These are phyloP conservation scores for Poeciliopsis presidionis DNA, from an alignment of 2,797 vertebrate genomes.

Conservation along the genomic window DNA sequence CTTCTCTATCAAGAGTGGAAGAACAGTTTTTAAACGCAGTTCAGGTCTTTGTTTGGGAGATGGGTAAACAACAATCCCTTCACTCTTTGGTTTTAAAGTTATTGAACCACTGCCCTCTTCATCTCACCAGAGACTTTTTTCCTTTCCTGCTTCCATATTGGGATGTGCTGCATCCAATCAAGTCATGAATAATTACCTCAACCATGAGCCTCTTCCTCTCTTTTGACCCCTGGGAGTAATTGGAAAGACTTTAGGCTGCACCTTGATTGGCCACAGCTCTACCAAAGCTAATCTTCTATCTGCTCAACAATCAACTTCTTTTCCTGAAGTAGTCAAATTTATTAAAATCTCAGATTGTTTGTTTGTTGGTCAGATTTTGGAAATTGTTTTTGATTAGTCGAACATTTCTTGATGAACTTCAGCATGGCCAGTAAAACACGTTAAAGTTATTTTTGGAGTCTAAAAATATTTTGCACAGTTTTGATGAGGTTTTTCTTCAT, in stretches of 20 bases:
- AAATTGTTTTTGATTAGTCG: neutral
- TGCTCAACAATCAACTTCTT: constrained; percentile 19
- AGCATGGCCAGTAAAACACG: neutral
- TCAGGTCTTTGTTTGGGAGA: constrained; percentile 51
- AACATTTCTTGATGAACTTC: neutral
- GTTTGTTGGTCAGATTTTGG: neutral
- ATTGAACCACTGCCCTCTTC: constrained; percentile 50
- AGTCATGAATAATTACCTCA: constrained; percentile 68
- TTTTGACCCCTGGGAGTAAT: constrained; percentile 44
- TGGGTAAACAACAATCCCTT: constrained; percentile 55
- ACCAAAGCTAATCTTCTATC: constrained; percentile 60
- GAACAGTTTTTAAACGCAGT: constrained; percentile 48
- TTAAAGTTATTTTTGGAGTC: neutral
- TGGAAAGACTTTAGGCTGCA: constrained; percentile 45
- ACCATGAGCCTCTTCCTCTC: constrained; percentile 52
- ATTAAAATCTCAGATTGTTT: neutral
- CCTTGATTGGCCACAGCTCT: constrained; percentile 69
- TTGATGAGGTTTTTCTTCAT: neutral
- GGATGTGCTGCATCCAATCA: constrained; percentile 59
- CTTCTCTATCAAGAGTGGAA: constrained; percentile 15
- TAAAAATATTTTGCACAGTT: neutral
- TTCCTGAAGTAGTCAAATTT: neutral
- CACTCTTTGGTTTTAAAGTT: constrained; percentile 40
- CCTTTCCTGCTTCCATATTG: constrained; percentile 30
- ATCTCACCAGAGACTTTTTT: constrained; percentile 47